Percentiles rank a stretch among this genome's conserved stretches.
Conservation (phyloP, 2,113 vertebrate genomes). For the Mormoops blainvillei region DNA sequence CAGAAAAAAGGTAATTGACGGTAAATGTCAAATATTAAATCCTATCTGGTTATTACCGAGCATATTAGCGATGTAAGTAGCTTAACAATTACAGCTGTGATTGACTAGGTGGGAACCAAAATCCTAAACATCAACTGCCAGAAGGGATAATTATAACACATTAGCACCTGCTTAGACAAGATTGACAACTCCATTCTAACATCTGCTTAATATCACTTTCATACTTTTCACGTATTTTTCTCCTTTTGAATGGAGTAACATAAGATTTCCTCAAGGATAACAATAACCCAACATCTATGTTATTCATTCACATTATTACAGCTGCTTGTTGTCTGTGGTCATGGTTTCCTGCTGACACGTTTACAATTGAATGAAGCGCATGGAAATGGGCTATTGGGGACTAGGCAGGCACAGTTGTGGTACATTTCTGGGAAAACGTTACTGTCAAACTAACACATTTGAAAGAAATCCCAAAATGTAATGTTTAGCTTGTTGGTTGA, state of each 20-base stretch:
- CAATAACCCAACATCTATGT: slow-evolving; percentile 78
- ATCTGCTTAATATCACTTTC: slow-evolving; percentile 86
- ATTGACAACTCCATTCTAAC: slow-evolving; percentile 85
- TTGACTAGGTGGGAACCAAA: slow-evolving; percentile 89
- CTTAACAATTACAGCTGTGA: slow-evolving; percentile 87
- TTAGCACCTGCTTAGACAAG: slow-evolving; percentile 88
- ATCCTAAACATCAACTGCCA: slow-evolving; percentile 87
- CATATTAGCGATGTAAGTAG: slow-evolving; percentile 84
- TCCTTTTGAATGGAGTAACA: slow-evolving; percentile 76
- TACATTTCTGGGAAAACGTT: slow-evolving; percentile 65
- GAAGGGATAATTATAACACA: slow-evolving; percentile 89
- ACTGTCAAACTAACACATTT: slow-evolving; percentile 39
- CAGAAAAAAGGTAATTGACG: slow-evolving; percentile 83
- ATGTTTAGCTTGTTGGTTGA: slow-evolving; percentile 17
- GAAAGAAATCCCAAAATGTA: slow-evolving; percentile 59
- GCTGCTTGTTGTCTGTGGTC: slow-evolving; percentile 74
- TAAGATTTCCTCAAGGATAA: slow-evolving; percentile 76
- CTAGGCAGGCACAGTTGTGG: slow-evolving; percentile 58
- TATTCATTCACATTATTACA: slow-evolving; percentile 59
- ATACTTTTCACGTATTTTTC: slow-evolving; percentile 76
- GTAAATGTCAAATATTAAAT: slow-evolving; percentile 87
- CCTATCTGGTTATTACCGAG: slow-evolving; percentile 87
- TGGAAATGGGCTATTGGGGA: slow-evolving; percentile 55
- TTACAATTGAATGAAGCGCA: slow-evolving; percentile 58
- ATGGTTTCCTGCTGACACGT: slow-evolving; percentile 72